Percentiles rank a stretch among this genome's conserved stretches.
Conservation (phyloP, 2,888 invertebrate genomes). For the Cylindroiulus punctatus region DNA sequence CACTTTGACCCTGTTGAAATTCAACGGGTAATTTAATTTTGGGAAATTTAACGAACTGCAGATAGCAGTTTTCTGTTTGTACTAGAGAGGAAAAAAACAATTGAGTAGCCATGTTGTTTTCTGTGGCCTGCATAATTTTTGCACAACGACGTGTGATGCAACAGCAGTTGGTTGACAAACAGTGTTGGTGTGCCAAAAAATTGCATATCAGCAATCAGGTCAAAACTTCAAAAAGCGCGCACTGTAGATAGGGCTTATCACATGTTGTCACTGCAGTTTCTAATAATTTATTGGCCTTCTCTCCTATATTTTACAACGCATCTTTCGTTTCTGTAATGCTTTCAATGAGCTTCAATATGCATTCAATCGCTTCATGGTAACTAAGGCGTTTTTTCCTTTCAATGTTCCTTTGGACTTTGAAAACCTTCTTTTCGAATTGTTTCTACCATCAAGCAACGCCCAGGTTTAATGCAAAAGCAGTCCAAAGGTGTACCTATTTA, state of each 20-base stretch:
- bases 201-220: not conserved
- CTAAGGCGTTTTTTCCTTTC: not conserved
- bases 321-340: not conserved
- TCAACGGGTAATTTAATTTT: too few species aligned
- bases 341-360: not conserved
- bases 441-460: too few species aligned
- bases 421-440: too few species aligned
- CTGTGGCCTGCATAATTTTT: too few species aligned
- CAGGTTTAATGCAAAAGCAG: too few species aligned
- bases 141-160: not conserved
- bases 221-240: not conserved
- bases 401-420: not conserved
- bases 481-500: too few species aligned
- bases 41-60: too few species aligned
- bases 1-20: too few species aligned
- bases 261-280: not conserved
- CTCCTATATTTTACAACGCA: not conserved
- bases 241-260: not conserved
- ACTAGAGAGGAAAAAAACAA: too few species aligned
- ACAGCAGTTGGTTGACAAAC: not conserved
- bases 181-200: not conserved
- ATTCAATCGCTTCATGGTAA: too few species aligned
- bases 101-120: too few species aligned
- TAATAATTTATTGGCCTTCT: not conserved
- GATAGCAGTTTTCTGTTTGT: too few species aligned